Evolutionary conservation across 2,888 invertebrate genomes (phyloP), one percentile per base, ranked within the genome.

Genomic region (Cryptocephalus primarius): DNA sequence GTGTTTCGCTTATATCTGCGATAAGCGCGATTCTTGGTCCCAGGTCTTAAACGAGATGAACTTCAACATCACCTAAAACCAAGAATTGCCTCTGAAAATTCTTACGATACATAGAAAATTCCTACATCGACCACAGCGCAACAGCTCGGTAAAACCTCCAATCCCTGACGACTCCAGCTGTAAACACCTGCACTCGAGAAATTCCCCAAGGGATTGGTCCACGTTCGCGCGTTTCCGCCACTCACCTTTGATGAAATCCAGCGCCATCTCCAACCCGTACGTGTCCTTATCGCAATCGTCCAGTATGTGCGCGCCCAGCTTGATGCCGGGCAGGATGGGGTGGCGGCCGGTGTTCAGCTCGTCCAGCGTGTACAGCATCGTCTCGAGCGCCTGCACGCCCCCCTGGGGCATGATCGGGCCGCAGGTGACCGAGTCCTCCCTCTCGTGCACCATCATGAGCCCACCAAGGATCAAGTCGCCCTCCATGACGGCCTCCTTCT

Each of bases 251-350:
- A 94, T 94, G 68, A 94, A 94, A 71, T 94, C 93, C 11, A 94
- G 88, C 11, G 93, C 91, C 84, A 94, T 93, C 68, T 94, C 93
- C 55, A 94, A 74, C 1, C 94, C 94, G 63, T 93, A 93, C 0
- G 93, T 94, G 67, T 94, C 94, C 71, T 91, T 88, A 74, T 94
- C 94, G 69, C 94, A 94, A 70, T 94, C 94, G 65, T 94, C 94
- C 52, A 94, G 75, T 44, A 94, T 83, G 64, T 92, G 87, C 9
- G 90, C 90, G 36, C 93, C 93, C 9, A 94, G 72, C 6, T 76
- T 80, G 44, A 92, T 82, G 44, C 86, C 87, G 1, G 88, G 88
- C 52, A 89, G 73, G 49, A 89, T 72, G 53, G 85, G 72, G 46
- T 76, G 73, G 47, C 75, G 66, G 49, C 78, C 72, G 57, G 75